Conservation (phyloP, 2,113 vertebrate genomes). For the Hippocampus comes region DNA sequence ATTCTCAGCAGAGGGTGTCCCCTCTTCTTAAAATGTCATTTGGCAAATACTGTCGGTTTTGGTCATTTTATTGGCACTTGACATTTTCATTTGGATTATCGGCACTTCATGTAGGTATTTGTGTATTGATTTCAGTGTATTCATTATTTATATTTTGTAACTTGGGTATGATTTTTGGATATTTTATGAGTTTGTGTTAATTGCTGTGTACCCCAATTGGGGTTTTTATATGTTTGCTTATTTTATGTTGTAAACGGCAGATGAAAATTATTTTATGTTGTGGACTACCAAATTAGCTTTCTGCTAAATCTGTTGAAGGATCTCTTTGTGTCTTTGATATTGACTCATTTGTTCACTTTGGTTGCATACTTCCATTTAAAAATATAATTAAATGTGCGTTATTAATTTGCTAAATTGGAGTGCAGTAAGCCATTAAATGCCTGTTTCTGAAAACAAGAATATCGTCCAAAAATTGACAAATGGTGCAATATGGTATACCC, state of each 20-base stretch:
- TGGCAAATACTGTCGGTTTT: too few relatives aligned
- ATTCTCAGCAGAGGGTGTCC: too few relatives aligned
- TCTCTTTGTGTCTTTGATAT: background rate
- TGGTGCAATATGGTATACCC: background rate
- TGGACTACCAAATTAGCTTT: background rate
- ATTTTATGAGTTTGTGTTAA: background rate
- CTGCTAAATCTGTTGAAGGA: background rate
- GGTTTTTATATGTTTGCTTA: background rate
- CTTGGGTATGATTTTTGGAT: background rate
- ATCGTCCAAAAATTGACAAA: background rate
- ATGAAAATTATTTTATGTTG: background rate
- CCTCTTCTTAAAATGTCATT: too few relatives aligned
- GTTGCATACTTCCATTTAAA: background rate
- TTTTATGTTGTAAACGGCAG: background rate
- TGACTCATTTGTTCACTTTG: background rate
- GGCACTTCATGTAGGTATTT: too few relatives aligned
- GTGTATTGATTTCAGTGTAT: too few relatives aligned
- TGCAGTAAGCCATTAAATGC: background rate
- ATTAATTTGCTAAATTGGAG: background rate
- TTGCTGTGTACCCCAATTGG: too few relatives aligned
- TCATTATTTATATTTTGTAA: background rate
- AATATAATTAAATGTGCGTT: background rate
- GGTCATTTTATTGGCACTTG: too few relatives aligned
- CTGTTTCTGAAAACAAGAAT: background rate
- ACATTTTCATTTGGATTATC: too few relatives aligned